These are phyloP conservation scores for Sturnira hondurensis DNA, from an alignment of 2,113 vertebrate genomes.

Conservation along the genomic window DNA sequence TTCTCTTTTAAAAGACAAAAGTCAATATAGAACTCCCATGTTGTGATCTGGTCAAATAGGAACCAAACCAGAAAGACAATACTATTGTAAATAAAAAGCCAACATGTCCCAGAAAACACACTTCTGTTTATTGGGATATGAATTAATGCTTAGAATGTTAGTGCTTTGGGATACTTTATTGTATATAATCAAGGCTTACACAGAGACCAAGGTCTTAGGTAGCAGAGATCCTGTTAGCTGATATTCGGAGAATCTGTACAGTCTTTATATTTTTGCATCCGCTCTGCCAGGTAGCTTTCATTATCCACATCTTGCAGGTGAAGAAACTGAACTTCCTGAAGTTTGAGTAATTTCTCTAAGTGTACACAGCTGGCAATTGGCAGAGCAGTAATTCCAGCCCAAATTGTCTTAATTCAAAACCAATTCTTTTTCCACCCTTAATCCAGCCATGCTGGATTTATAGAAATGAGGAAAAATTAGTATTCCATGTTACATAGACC, in stretches of 20 bases:
- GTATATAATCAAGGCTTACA: not conserved
- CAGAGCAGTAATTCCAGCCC: not conserved
- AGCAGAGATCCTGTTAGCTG: not conserved
- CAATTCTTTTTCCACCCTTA: not conserved
- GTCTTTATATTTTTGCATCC: not conserved
- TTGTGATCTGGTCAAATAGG: not conserved
- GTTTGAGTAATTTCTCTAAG: not conserved
- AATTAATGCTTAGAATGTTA: not conserved
- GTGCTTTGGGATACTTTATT: not conserved
- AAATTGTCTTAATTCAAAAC: not conserved
- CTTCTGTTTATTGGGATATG: not conserved
- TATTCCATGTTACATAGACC: not conserved
- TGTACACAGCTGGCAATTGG: not conserved
- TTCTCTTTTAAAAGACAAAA: not conserved
- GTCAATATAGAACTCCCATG: not conserved
- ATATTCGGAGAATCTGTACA: not conserved
- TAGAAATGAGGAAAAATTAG: not conserved
- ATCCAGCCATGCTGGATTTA: not conserved
- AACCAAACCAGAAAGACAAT: not conserved
- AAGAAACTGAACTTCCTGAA: not conserved
- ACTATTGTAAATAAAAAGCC: not conserved
- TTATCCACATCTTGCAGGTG: too few relatives aligned
- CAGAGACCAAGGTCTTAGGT: not conserved
- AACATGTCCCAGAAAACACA: not conserved
- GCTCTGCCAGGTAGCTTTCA: not conserved